Conservation (phyloP, 2,888 invertebrate genomes). For the Erynnis tages region DNA sequence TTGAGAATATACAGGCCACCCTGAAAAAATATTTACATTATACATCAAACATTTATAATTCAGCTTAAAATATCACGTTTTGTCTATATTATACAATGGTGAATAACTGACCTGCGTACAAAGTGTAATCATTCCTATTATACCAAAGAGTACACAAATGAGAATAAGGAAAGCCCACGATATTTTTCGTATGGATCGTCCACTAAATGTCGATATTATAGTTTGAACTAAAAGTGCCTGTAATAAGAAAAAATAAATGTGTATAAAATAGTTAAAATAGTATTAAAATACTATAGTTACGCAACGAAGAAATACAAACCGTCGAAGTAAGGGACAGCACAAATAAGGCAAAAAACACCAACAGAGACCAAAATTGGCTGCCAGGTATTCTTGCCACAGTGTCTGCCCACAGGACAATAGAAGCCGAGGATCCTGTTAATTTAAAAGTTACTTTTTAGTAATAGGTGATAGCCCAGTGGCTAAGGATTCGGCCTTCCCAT, state of each 20-base stretch:
- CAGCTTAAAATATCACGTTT: too few relatives aligned
- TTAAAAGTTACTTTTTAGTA: too few relatives aligned
- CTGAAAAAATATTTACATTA: slow-evolving; percentile 42
- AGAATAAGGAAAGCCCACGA: slow-evolving; percentile 65
- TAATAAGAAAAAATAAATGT: too few relatives aligned
- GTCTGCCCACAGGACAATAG: slow-evolving; percentile 70
- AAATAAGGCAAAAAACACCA: slow-evolving; percentile 66
- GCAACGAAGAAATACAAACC: slow-evolving; percentile 47
- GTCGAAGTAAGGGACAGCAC: slow-evolving; percentile 59
- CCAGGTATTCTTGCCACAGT: slow-evolving; percentile 64
- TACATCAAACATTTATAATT: too few relatives aligned
- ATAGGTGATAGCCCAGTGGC: too few relatives aligned
- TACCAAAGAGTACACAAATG: slow-evolving; percentile 55
- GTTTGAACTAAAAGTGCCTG: slow-evolving; percentile 68
- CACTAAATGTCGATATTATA: slow-evolving; percentile 66
- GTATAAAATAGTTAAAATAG: too few relatives aligned
- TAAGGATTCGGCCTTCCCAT: too few relatives aligned
- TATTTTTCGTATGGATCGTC: slow-evolving; percentile 58
- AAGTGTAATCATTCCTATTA: slow-evolving; percentile 63
- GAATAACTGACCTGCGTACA: slow-evolving; percentile 70
- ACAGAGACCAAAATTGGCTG: slow-evolving; percentile 70
- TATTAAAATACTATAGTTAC: too few relatives aligned
- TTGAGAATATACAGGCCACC: slow-evolving; percentile 63
- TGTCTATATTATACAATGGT: background rate
- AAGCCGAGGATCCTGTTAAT: slow-evolving; percentile 53